These are phyloP conservation scores for Lutjanus erythropterus DNA, from an alignment of 2,113 vertebrate genomes.

Conservation along the genomic window DNA sequence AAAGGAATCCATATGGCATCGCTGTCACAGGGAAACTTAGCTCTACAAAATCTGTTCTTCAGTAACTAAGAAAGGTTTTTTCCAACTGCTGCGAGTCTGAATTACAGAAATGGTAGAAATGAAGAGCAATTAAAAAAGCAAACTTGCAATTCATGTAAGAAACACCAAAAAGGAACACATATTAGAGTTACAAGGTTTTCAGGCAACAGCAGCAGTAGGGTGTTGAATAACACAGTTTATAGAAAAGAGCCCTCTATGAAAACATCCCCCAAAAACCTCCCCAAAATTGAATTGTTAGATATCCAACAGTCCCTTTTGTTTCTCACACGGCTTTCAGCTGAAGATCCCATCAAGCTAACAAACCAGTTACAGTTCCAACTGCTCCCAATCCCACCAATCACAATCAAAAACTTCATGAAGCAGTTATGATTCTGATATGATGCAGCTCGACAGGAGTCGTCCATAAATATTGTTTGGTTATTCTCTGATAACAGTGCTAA, in stretches of 20 bases:
- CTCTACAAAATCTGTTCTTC: conserved; percentile 37
- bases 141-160: conserved; percentile 44
- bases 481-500: conserved; percentile 18
- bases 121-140: conserved; percentile 13
- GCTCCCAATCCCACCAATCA: neutral
- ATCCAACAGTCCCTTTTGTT: conserved; percentile 17
- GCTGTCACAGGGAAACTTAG: conserved; percentile 36
- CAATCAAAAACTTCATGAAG: neutral
- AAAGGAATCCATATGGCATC: conserved; percentile 44
- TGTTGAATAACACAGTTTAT: conserved; percentile 39
- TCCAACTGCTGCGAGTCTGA: conserved; percentile 23
- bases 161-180: conserved; percentile 25
- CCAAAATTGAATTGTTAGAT: neutral
- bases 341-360: neutral
- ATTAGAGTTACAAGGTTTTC: conserved; percentile 33
- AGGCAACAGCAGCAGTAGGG: conserved; percentile 47
- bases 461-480: neutral
- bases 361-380: neutral
- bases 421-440: conserved; percentile 3
- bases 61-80: conserved; percentile 24
- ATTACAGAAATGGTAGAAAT: conserved; percentile 23
- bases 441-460: neutral
- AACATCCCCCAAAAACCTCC: conserved; percentile 31
- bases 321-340: conserved; percentile 3
- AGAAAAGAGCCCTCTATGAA: conserved; percentile 60